A percentile compares a stretch with the other conserved stretches of the same genome.
phyloP scores from a whole-genome alignment of 1,140 invertebrate genomes.

The Akabosia matsudoensis region DNA sequence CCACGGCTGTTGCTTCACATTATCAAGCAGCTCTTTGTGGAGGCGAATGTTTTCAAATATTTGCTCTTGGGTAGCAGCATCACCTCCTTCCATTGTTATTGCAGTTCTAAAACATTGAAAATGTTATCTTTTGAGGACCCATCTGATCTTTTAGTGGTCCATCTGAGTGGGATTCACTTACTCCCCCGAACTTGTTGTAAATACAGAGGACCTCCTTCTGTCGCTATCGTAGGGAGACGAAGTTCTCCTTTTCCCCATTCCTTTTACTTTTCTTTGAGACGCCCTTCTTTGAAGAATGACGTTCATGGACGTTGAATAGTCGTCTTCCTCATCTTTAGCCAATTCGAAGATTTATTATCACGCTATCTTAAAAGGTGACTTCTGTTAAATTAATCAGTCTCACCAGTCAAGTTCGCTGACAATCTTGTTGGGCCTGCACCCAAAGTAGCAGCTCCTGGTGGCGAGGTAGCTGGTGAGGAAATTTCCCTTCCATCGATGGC shows the following conservation, averaged over 20 bases:
- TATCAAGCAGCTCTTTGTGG: constrained; percentile 88
- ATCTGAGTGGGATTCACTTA: constrained; percentile 54
- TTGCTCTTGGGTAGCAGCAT: constrained; percentile 65
- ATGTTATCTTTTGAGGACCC: not conserved
- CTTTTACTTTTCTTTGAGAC: constrained; percentile 56
- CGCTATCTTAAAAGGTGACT: not conserved
- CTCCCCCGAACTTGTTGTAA: constrained; percentile 81
- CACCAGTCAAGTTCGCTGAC: not conserved
- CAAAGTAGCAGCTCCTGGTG: not conserved
- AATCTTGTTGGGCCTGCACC: constrained; percentile 8
- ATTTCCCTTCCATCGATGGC: not conserved
- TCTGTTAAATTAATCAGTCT: not conserved
- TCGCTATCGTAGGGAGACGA: constrained; percentile 65
- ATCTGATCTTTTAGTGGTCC: not conserved
- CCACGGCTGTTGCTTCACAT: constrained; percentile 85
- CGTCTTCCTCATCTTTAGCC: constrained; percentile 61
- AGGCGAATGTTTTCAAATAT: constrained; percentile 86
- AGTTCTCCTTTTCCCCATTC: constrained; percentile 59
- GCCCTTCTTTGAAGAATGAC: constrained; percentile 73
- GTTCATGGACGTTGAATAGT: constrained; percentile 74
- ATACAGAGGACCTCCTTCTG: constrained; percentile 70
- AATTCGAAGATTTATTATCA: not conserved
- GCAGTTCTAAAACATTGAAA: constrained; percentile 59
- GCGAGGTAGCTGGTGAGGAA: not conserved
- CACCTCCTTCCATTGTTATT: constrained; percentile 63